Conservation (phyloP, 2,113 vertebrate genomes). For the Dermatemys mawii region DNA sequence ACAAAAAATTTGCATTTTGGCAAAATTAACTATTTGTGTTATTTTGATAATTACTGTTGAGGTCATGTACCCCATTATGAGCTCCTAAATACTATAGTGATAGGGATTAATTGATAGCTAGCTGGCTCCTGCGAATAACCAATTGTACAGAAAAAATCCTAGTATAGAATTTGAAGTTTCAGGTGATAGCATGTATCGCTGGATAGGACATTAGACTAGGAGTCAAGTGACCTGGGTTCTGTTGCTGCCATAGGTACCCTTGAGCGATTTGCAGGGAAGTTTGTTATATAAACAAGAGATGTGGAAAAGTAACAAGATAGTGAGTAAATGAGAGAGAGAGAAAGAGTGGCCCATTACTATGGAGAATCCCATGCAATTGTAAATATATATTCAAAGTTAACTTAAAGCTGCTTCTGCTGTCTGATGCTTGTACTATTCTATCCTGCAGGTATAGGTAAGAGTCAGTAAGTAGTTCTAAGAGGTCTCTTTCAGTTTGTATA, state of each 20-base stretch:
- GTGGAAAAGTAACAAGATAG: accelerated
- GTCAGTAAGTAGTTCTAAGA: not conserved
- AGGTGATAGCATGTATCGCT: not conserved
- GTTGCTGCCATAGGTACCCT: accelerated
- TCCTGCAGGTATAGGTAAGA: not conserved
- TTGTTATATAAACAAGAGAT: accelerated
- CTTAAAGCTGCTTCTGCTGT: not conserved
- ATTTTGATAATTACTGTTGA: not conserved
- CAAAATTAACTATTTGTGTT: accelerated
- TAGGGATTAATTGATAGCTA: not conserved
- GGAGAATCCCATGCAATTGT: not conserved
- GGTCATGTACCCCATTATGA: not conserved
- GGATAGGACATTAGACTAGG: not conserved
- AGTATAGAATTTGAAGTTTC: accelerated
- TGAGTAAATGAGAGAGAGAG: not conserved
- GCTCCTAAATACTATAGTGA: not conserved
- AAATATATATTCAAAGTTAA: not conserved
- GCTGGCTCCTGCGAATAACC: not conserved
- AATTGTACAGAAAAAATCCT: not conserved
- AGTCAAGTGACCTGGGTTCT: accelerated
- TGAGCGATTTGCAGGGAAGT: accelerated
- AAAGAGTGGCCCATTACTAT: not conserved
- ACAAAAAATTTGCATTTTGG: not conserved
- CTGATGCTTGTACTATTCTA: not conserved
- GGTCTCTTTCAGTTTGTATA: not conserved